These are phyloP conservation scores for Pogonophryne albipinna DNA, from an alignment of 2,797 vertebrate genomes.

Conservation along the genomic window DNA sequence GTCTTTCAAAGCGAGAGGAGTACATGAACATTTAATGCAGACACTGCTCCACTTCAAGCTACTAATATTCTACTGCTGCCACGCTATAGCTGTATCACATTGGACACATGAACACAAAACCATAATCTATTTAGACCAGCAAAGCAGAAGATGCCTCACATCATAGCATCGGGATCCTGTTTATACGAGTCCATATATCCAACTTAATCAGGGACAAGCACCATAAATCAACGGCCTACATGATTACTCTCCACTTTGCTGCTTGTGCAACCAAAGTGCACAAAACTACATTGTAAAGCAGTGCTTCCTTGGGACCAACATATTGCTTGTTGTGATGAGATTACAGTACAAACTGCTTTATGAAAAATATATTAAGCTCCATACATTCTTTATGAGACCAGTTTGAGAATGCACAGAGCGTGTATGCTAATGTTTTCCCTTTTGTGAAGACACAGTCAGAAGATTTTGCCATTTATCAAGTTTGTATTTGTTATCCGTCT, in stretches of 20 bases:
- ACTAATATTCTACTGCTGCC: constrained; percentile 9
- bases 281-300: constrained; percentile 29
- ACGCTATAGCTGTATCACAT: constrained; percentile 20
- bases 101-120: not conserved
- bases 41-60: constrained; percentile 34
- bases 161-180: constrained; percentile 34
- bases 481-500: not conserved
- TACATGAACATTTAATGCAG: constrained; percentile 45
- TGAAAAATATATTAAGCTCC: constrained; percentile 70
- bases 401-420: constrained; percentile 35
- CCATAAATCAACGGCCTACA: constrained; percentile 56
- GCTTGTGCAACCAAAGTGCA: constrained; percentile 44
- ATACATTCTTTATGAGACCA: constrained; percentile 73
- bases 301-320: constrained; percentile 21
- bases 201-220: constrained; percentile 50
- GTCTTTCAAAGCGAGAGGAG: constrained; percentile 34
- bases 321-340: constrained; percentile 54
- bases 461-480: constrained; percentile 25
- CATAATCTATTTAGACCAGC: constrained; percentile 31
- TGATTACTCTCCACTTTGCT: constrained; percentile 45
- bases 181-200: constrained; percentile 50
- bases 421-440: constrained; percentile 36
- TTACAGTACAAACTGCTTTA: constrained; percentile 56
- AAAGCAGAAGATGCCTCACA: constrained; percentile 38
- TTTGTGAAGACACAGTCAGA: constrained; percentile 43